A percentile compares a stretch with the other conserved stretches of the same genome.
Evolutionary conservation across 2,888 invertebrate species (phyloP).

Genomic region (Cotesia congregata): DNA sequence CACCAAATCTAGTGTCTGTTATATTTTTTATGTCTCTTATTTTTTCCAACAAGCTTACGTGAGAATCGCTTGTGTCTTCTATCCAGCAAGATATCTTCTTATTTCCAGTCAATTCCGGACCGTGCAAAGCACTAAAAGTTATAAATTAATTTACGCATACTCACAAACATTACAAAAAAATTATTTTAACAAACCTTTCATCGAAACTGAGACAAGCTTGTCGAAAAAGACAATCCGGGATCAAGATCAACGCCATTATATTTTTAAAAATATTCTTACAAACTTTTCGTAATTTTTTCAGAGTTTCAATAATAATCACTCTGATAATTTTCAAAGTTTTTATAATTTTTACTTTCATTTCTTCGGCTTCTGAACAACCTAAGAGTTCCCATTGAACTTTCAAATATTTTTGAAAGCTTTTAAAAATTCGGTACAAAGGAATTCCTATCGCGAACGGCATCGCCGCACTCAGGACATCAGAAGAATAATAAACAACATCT

Average conservation of each 20-base stretch:
- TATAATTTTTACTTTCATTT: too few relatives aligned
- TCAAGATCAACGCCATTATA: conserved; percentile 41
- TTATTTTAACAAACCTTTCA: conserved; percentile 54
- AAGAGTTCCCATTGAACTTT: neutral
- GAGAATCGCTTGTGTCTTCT: conserved; percentile 42
- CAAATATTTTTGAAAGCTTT: conserved; percentile 26
- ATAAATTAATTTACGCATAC: too few relatives aligned
- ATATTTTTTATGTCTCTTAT: conserved; percentile 56
- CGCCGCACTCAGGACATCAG: conserved; percentile 48
- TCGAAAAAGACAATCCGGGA: conserved; percentile 56
- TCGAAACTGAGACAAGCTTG: conserved; percentile 65
- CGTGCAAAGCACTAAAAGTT: conserved; percentile 69
- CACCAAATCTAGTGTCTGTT: conserved; percentile 69
- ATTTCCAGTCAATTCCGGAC: conserved; percentile 68
- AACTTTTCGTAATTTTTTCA: conserved; percentile 27
- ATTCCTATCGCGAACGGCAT: conserved; percentile 53
- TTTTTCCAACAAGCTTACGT: conserved; percentile 64
- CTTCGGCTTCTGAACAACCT: too few relatives aligned
- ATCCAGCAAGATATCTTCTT: conserved; percentile 64
- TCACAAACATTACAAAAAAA: neutral
- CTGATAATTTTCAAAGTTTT: too few relatives aligned
- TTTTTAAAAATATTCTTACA: conserved; percentile 10
- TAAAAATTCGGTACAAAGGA: conserved; percentile 13
- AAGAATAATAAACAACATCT: conserved; percentile 42
- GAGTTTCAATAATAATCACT: conserved; percentile 8